These are phyloP conservation scores for Mystacides longicornis DNA, from an alignment of 2,888 invertebrate genomes.

Conservation along the genomic window DNA sequence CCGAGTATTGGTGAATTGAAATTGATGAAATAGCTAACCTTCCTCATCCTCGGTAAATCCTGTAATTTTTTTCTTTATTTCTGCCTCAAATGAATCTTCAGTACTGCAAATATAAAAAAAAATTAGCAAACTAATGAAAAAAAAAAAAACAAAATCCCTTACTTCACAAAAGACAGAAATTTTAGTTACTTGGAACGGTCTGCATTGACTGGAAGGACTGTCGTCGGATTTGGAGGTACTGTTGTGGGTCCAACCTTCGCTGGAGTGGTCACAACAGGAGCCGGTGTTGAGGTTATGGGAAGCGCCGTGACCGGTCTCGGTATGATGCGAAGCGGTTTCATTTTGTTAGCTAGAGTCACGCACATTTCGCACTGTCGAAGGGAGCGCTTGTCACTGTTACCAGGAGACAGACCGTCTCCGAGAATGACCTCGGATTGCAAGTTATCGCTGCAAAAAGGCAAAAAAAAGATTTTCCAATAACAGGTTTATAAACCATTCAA, in stretches of 20 bases:
- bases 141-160: too few species aligned
- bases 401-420: constrained; percentile 55
- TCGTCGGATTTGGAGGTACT: not conserved
- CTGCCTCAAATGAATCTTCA: too few species aligned
- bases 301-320: not conserved
- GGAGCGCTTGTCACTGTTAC: constrained; percentile 61
- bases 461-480: too few species aligned
- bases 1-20: too few species aligned
- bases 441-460: constrained; percentile 32
- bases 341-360: not conserved
- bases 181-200: too few species aligned
- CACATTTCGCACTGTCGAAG: constrained; percentile 20
- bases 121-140: too few species aligned
- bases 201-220: not conserved
- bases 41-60: too few species aligned
- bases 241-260: constrained; percentile 29
- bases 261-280: constrained; percentile 31
- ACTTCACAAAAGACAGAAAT: too few species aligned
- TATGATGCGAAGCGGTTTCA: not conserved
- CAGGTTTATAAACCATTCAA: too few species aligned
- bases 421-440: constrained; percentile 62
- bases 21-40: too few species aligned
- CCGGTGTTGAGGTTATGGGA: constrained; percentile 28
- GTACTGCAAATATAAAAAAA: too few species aligned
- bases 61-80: too few species aligned